phyloP scores from a whole-genome alignment of 1,140 invertebrate genomes.

The Glomeris maerens region DNA sequence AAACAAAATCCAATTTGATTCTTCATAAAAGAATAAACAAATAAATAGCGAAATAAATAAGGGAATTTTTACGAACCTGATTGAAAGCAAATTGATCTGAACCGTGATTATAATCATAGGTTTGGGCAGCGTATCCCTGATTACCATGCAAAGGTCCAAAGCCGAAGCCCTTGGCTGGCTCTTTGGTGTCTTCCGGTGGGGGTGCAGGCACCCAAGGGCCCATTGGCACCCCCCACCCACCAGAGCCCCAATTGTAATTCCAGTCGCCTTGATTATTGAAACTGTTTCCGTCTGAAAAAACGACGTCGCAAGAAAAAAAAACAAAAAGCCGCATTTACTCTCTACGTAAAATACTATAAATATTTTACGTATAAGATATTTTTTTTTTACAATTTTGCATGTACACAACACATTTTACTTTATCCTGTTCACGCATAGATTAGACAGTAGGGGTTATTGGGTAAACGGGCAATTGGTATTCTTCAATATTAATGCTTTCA shows the following conservation, averaged over 20 bases:
- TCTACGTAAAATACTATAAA: too few species aligned
- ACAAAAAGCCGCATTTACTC: too few species aligned
- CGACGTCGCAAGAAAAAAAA: too few species aligned
- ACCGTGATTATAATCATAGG: slow-evolving; percentile 21
- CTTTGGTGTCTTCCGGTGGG: slow-evolving; percentile 4
- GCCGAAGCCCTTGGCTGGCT: slow-evolving; percentile 13
- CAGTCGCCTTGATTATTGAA: neutral
- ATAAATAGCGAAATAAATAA: neutral
- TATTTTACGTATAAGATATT: too few species aligned
- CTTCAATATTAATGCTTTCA: too few species aligned
- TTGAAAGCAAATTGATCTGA: slow-evolving; percentile 18
- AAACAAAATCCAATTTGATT: neutral
- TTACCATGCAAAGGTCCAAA: slow-evolving; percentile 18
- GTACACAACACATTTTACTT: too few species aligned
- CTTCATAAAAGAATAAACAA: neutral
- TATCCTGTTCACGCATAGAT: too few species aligned
- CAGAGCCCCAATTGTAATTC: slow-evolving; percentile 4
- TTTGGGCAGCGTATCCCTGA: slow-evolving; percentile 15
- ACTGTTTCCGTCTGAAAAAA: too few species aligned
- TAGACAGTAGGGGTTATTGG: too few species aligned
- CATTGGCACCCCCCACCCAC: too few species aligned
- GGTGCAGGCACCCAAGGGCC: slow-evolving; percentile 1
- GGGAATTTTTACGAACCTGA: slow-evolving; percentile 12
- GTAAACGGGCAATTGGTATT: too few species aligned
- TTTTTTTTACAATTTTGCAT: too few species aligned